Conservation (phyloP, 2,888 invertebrate species). For the Cenopis cana region DNA sequence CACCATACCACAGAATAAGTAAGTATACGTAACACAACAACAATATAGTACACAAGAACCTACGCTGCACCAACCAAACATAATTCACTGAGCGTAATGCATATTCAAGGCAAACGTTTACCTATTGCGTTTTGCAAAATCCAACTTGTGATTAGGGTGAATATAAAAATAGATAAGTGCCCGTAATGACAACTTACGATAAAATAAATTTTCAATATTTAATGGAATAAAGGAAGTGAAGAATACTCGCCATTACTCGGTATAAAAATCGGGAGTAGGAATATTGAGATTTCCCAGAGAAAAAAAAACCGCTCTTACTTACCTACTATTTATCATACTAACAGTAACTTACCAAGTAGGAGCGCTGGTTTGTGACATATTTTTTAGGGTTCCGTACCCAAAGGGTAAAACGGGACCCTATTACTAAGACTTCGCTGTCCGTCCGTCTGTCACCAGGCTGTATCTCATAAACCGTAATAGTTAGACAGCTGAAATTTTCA, state of each 20-base stretch:
- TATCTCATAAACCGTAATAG: too few relatives aligned
- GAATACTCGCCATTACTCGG: neutral
- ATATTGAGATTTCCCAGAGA: neutral
- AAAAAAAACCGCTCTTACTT: too few relatives aligned
- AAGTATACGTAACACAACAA: neutral
- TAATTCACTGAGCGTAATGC: conserved; percentile 50
- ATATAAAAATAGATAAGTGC: conserved; percentile 19
- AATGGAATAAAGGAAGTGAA: neutral
- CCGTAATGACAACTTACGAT: conserved; percentile 16
- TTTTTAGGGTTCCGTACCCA: too few relatives aligned
- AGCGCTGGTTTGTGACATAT: too few relatives aligned
- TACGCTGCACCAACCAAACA: conserved; percentile 55
- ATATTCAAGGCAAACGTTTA: conserved; percentile 49
- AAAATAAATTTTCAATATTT: neutral
- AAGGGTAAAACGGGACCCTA: too few relatives aligned
- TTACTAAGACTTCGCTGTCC: too few relatives aligned
- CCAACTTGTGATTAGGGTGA: conserved; percentile 21
- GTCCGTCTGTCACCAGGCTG: too few relatives aligned
- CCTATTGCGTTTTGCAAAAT: conserved; percentile 21
- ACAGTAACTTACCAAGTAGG: too few relatives aligned
- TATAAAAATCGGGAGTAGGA: neutral
- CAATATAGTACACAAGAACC: neutral
- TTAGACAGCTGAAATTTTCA: too few relatives aligned
- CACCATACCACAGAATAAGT: too few relatives aligned
- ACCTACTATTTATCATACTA: too few relatives aligned